These are phyloP conservation scores for Drosophila parthenogenetica DNA, from an alignment of 2,888 invertebrate genomes.

Conservation along the genomic window DNA sequence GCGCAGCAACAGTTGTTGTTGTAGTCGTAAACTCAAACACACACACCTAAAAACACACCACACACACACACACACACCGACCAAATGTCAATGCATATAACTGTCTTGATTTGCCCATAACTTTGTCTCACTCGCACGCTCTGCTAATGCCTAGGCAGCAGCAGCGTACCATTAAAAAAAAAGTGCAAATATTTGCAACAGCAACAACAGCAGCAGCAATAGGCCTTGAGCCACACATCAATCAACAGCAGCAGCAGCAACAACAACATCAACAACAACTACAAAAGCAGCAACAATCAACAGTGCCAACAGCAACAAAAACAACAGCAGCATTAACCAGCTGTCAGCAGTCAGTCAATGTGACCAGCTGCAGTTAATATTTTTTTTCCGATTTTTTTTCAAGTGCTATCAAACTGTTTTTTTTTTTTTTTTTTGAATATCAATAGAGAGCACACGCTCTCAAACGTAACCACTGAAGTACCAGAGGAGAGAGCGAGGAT, in stretches of 20 bases:
- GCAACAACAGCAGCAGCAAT: constrained; percentile 6
- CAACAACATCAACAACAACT: constrained; percentile 18
- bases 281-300: constrained; percentile 1
- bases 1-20: constrained; percentile 62
- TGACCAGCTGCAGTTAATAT: constrained; percentile 11
- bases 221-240: constrained; percentile 33
- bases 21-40: constrained; percentile 30
- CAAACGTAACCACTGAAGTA: too few species aligned
- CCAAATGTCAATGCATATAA: constrained; percentile 58
- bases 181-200: constrained; percentile 17
- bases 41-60: constrained; percentile 2
- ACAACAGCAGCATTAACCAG: constrained; percentile 20
- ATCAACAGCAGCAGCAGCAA: constrained; percentile 34
- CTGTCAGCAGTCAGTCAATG: constrained; percentile 22
- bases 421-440: not conserved
- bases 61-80: not conserved
- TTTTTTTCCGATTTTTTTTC: constrained; percentile 52
- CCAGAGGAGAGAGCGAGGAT: not conserved
- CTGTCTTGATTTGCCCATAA: constrained; percentile 46
- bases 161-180: constrained; percentile 13
- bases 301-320: constrained; percentile 1
- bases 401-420: constrained; percentile 27
- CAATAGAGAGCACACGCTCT: not conserved
- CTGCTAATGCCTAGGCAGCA: constrained; percentile 26
- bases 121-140: constrained; percentile 31